Percentiles rank a stretch among this genome's conserved stretches.
These are phyloP conservation scores for Leptinotarsa defecta DNA, from an alignment of 1,140 invertebrate genomes.

Conservation along the genomic window DNA sequence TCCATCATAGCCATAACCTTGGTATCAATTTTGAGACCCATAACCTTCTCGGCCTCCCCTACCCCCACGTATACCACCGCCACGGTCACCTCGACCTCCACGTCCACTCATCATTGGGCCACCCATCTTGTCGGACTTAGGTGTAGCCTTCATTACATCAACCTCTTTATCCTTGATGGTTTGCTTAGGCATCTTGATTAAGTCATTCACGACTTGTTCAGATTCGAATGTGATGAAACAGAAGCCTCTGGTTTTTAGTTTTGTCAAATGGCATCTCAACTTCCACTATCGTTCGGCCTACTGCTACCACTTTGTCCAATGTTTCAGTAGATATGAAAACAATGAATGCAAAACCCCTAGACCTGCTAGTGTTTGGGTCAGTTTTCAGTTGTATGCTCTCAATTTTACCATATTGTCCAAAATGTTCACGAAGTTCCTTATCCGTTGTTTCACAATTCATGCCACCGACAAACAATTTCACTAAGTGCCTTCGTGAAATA, in stretches of 20 bases:
- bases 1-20: constrained; percentile 63
- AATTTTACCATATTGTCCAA: constrained; percentile 86
- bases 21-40: constrained; percentile 48
- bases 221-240: constrained; percentile 95
- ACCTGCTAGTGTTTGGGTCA: constrained; percentile 86
- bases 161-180: constrained; percentile 91
- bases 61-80: constrained; percentile 65
- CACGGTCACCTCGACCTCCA: constrained; percentile 57
- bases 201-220: constrained; percentile 87
- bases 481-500: too few relatives aligned
- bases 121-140: constrained; percentile 81
- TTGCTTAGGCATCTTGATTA: constrained; percentile 89
- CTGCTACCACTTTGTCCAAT: constrained; percentile 86
- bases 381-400: constrained; percentile 94
- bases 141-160: constrained; percentile 92
- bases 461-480: too few relatives aligned
- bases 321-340: constrained; percentile 88
- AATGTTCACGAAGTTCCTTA: constrained; percentile 88
- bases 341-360: constrained; percentile 93
- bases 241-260: constrained; percentile 91
- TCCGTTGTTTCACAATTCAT: too few relatives aligned
- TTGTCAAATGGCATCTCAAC: constrained; percentile 97
- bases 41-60: constrained; percentile 69
- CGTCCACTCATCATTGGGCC: constrained; percentile 57
- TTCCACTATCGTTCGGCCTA: constrained; percentile 87